These are phyloP conservation scores for Caenorhabditis imperialis DNA, from an alignment of 2,888 invertebrate species.

Conservation along the genomic window DNA sequence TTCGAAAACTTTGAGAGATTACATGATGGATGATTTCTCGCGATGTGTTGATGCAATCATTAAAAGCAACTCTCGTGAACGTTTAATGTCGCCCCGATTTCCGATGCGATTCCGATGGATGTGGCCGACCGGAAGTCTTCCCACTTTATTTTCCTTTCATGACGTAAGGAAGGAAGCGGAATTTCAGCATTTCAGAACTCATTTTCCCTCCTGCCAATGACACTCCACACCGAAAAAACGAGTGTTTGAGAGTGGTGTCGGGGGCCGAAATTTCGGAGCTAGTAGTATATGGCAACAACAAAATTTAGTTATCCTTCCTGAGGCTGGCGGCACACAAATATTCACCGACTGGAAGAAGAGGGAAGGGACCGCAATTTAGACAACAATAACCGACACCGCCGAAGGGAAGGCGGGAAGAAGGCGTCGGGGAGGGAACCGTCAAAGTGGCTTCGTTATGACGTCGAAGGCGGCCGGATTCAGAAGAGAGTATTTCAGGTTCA, in stretches of 20 bases:
- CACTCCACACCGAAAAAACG: slow-evolving; percentile 13
- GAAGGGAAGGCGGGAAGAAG: background rate
- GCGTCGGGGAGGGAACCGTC: too few species aligned
- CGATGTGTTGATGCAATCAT: too few species aligned
- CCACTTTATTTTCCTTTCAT: too few species aligned
- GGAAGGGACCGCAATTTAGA: slow-evolving; percentile 5
- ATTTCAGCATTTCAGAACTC: too few species aligned
- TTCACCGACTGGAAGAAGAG: slow-evolving; percentile 15
- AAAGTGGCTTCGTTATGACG: slow-evolving; percentile 45
- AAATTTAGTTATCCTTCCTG: slow-evolving; percentile 46
- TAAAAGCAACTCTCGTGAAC: too few species aligned
- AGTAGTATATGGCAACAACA: slow-evolving; percentile 40
- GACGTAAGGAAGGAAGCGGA: too few species aligned
- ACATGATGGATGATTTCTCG: too few species aligned
- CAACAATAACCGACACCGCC: slow-evolving; percentile 41
- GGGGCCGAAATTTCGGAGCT: slow-evolving; percentile 23
- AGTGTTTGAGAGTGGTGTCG: slow-evolving; percentile 31
- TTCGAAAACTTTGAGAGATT: too few species aligned
- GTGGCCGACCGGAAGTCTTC: too few species aligned
- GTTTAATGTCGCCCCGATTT: too few species aligned
- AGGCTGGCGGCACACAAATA: slow-evolving; percentile 6
- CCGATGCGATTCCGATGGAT: too few species aligned
- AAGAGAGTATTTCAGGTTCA: slow-evolving; percentile 3
- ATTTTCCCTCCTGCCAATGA: too few species aligned
- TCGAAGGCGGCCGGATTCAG: slow-evolving; percentile 4